phyloP scores from a whole-genome alignment of 2,797 vertebrate species.

The Garrulus glandarius region DNA sequence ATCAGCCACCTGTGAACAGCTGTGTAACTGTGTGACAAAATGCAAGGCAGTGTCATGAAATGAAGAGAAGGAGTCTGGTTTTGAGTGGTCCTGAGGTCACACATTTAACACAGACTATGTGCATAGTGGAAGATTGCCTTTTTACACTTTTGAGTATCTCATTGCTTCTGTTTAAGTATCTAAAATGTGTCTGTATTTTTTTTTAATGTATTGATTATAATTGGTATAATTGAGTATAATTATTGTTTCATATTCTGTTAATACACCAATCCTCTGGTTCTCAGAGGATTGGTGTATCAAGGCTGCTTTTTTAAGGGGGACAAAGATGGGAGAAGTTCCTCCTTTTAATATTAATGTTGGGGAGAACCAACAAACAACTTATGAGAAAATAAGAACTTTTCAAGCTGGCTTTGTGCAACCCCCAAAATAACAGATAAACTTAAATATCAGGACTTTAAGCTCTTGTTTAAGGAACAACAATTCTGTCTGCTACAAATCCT shows the following conservation, averaged over 20 bases:
- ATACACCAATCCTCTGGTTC: not conserved
- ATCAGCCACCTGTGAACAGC: not conserved
- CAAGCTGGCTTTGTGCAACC: not conserved
- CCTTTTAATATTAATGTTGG: not conserved
- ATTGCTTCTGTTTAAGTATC: not conserved
- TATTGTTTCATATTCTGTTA: not conserved
- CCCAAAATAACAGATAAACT: not conserved
- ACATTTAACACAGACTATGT: not conserved
- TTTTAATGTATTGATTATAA: not conserved
- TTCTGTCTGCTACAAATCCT: not conserved
- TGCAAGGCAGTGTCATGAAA: not conserved
- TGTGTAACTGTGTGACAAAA: not conserved
- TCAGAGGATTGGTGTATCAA: not conserved
- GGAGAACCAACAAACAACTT: not conserved
- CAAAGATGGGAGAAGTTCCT: not conserved
- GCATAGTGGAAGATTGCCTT: not conserved
- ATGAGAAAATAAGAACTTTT: not conserved
- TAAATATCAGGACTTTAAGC: not conserved
- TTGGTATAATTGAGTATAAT: not conserved
- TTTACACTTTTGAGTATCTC: not conserved
- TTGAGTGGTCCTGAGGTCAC: not conserved
- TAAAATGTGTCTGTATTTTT: not conserved
- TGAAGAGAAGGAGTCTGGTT: not conserved
- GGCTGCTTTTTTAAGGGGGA: not conserved
- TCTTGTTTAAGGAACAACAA: not conserved